Evolutionary conservation across 2,113 vertebrate species (phyloP), one percentile per base, ranked within the genome.

Genomic region (Numida meleagris): DNA sequence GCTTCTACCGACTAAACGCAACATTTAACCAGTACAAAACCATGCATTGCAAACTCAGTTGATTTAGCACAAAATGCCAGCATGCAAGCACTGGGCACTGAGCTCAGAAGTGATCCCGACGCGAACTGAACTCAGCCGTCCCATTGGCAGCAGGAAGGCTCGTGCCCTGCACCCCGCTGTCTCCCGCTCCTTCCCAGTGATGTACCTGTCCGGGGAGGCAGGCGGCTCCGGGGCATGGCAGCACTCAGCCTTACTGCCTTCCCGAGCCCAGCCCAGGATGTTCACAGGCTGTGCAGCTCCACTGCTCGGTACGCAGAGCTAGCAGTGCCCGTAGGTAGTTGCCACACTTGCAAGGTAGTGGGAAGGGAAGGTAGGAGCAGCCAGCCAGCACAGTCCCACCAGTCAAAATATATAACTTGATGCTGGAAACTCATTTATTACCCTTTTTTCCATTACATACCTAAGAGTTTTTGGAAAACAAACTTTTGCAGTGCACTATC

Each of bases 191-290:
- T 70, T 23, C 34, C 3, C 34, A 61, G 53, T 25, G 25, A 94
- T 55, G 14, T 76, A 73, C 68, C 68, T 48, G 43, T 8, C 48
- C 1, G 8, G 36, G 1, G 16, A 6, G 62, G 76, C 36, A 65
- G 57, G 31, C 67, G 19, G 4, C 34, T 79, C 43, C n/a, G 6
- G 0, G 1, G 27, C 2, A 13, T 4, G 0, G 0, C n/a, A 57
- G 68, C 3, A 0, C 0, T 31, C 2, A 0, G 2, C 17, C 14
- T 46, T 74, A 10, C 0, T 0, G 23, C 45, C 48, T 29, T n/a
- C 63, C 61, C 57, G 48, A 58, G 43, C 42, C 57, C 75, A 89
- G 6, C 38, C 6, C 9, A 12, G 23, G 51, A 17, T 25, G n/a
- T 71, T 48, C 53, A 65, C 3, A 40, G 66, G 57, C 29, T 42